Evolutionary conservation across 2,797 vertebrate genomes (phyloP), one percentile per base, ranked within the genome.

Genomic region (Bradypus variegatus): DNA sequence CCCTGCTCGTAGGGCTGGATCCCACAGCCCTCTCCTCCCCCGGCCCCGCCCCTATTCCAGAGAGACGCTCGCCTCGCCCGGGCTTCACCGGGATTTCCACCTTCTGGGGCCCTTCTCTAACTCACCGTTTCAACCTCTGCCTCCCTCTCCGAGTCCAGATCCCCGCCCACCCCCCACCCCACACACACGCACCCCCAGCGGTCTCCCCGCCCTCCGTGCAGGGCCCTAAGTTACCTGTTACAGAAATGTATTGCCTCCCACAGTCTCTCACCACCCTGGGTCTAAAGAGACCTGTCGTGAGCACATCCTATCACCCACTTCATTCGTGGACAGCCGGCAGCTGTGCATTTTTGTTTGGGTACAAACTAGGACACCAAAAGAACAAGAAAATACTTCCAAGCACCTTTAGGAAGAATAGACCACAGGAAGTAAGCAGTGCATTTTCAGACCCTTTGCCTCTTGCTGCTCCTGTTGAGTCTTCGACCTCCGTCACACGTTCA

Each of bases 71-170:
- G 8, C 64, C 38, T 0, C 2, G 7, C 29, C 10, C 25, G 9
- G 0, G 6, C 67, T 80, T 62, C 45, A n/a, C 58, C 55, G n/a
- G 18, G 58, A 90, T 33, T 38, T 36, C 75, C 45, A n/a, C 60
- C 80, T 89, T 23, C 36, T 64, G 62, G n/a, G 62, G 3, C 81
- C 79, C 23, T 45, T 60, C 29, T 84, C 91, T 15, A 31, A 13
- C 50, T 94, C 93, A 6, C 65, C 93, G 1, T 67, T 93, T 23
- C 84, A 75, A 19, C n/a, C 93, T 65, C 85, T 94, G 27, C 89
- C 90, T n/a, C 33, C 81, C 10, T 94, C 90, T 45, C 87, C 82
- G 19, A 67, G 73, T 33, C 70, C 11, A 6, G 75, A 76, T 33
- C 70, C 87, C 14, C 70, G 55, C 5, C 41, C 41, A 4, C 41